Base-by-base conservation (phyloP, 2,888 invertebrate species). In the Agrotis ipsilon region DNA sequence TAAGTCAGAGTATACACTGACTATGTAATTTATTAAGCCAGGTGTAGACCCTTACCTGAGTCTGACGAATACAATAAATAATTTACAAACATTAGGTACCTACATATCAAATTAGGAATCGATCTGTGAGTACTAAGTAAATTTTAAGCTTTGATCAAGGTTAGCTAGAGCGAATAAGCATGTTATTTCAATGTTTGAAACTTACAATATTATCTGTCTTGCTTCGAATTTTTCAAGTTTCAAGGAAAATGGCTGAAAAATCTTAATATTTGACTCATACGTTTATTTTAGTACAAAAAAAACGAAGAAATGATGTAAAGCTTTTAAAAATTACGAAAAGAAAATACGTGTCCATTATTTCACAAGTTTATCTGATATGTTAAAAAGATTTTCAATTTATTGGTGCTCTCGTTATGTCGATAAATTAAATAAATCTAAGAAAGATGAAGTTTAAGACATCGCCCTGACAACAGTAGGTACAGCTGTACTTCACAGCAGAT, bases 21-120 rank as follows among this genome's bases (percentile, higher is more conserved):
- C 27, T 32, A 9, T 32, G 32, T 58, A 16, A 64, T 61, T 71
- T 72, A 64, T 46, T 64, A 27, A 66, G 11, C 16, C 24, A 39
- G 45, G 51, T 45, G 60, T 7, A 54, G 45, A 39, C 46, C 45
- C n/a, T 32, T 32, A 54, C 58, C 32, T 19, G 39, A 55, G 19
- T 19, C 58, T 49, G n/a, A n/a, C 55, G n/a, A 43, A 68, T 51
- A 64, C 52, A 82, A 69, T 79, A 72, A 75, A 82, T 78, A 82
- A 68, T 75, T 72, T 60, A 78, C 61, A 32, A 55, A 39, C 13
- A 59, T 48, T 46, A n/a, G n/a, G n/a, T n/a, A 19, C 19, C 32
- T 58, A 64, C 45, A 64, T 54, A 75, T 74, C 51, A 55, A 27
- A 64, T 62, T 21, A 7, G 24, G 54, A 24, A 67, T 75, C 57